Evolutionary conservation across 1,140 invertebrate genomes (phyloP), one percentile per base, ranked within the genome.

Genomic region (Philotrypesis tridentata): DNA sequence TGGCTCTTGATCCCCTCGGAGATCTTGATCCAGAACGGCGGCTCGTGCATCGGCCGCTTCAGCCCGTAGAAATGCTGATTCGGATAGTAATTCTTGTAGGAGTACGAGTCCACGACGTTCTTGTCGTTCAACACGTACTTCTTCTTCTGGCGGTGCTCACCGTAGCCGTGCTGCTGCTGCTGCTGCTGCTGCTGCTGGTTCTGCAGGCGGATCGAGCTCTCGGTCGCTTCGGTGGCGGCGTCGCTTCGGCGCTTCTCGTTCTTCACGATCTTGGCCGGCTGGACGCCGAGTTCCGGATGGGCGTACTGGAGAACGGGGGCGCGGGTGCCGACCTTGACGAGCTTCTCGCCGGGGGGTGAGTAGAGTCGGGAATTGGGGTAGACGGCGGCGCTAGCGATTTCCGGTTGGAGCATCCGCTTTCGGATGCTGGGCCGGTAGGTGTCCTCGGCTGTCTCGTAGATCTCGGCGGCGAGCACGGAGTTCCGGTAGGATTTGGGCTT

Each of bases 251-350:
- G 91, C 83, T 93, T 92, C 79, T 92, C 92, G 84, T 90, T 90
- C 75, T 93, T 93, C 6, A 92, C 86, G 73, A 89, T 87, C 88
- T 95, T 95, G 0, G 95, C 95, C 0, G 95, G 94, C 85, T 96
- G 95, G 0, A 95, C 94, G 8, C 95, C 95, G 1, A 96, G 87
- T 84, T 96, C 95, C 0, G 95, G 95, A 88, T 96, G 95, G 8
- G 95, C 95, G 84, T 96, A 96, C 84, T 96, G 95, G 1, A 96
- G 90, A 5, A 96, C 95, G 0, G 95, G 95, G 25, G 95, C 94
- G 70, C 95, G 91, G 0, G 94, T 94, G 61, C 94, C 95, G 84
- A 95, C 93, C 85, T 95, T 95, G 78, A 95, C 93, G 0, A 93
- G 89, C 55, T 88, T 90, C 55, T 89, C 90, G 43, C 93, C 92